These are phyloP conservation scores for Acanthaster planci DNA, from an alignment of 35 echinoderm and acorn worm genomes.

Conservation along the genomic window DNA sequence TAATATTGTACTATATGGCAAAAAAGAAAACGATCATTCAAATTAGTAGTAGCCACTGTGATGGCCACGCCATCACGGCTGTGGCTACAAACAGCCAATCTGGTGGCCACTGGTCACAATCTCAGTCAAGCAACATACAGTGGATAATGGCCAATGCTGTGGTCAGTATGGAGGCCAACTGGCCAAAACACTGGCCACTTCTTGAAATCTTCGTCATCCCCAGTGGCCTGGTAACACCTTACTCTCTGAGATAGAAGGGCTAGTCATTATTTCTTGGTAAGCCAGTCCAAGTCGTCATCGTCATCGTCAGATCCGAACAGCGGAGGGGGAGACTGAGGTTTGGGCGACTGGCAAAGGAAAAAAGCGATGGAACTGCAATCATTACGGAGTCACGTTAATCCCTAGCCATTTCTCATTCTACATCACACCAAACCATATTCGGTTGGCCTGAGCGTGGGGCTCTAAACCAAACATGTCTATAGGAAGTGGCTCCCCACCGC, in stretches of 20 bases:
- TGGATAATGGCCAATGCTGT: too few species aligned
- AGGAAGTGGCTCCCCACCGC: background rate
- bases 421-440: background rate
- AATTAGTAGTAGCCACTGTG: too few species aligned
- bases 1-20: too few species aligned
- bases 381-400: background rate
- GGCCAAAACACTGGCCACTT: too few species aligned
- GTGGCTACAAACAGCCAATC: too few species aligned
- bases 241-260: background rate
- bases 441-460: background rate
- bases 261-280: conserved; percentile 16
- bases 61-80: too few species aligned
- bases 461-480: background rate
- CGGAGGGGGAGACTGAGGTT: conserved; percentile 62
- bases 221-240: too few species aligned
- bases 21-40: too few species aligned
- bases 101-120: too few species aligned
- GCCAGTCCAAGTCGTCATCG: conserved; percentile 72
- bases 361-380: conserved; percentile 1
- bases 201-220: too few species aligned
- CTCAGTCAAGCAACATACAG: too few species aligned
- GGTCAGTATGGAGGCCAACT: too few species aligned
- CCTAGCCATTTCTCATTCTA: background rate
- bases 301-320: conserved; percentile 67
- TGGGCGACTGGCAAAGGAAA: conserved; percentile 49